Conservation (phyloP, 2,113 vertebrate species). For the Artemisiospiza belli region DNA sequence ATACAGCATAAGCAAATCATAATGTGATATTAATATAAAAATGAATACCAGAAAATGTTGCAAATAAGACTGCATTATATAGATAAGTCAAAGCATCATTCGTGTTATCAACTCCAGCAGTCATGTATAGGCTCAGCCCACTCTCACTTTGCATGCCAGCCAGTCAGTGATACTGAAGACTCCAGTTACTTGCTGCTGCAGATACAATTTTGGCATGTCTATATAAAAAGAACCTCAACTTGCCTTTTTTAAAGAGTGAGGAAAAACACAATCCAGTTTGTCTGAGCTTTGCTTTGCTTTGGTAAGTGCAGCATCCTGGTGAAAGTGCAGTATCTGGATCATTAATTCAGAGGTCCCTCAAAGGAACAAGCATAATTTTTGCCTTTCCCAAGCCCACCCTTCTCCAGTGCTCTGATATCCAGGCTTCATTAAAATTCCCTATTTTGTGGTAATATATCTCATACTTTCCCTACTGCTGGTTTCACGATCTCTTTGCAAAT, state of each 20-base stretch:
- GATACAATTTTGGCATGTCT: background rate
- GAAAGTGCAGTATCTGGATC: background rate
- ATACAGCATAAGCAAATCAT: background rate
- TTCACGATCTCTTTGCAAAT: background rate
- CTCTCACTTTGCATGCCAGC: background rate
- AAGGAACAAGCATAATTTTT: background rate
- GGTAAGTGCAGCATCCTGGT: background rate
- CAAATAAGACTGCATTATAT: background rate
- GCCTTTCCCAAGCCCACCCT: background rate
- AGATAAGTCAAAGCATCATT: background rate
- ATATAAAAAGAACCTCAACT: background rate
- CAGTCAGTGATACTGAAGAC: background rate
- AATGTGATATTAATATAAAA: background rate
- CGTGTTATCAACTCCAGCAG: background rate
- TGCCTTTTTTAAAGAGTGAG: background rate
- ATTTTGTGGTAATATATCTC: background rate
- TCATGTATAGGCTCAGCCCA: background rate
- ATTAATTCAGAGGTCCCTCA: background rate
- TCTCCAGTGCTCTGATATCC: background rate
- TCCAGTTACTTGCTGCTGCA: background rate
- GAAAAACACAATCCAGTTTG: background rate
- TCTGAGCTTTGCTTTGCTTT: background rate
- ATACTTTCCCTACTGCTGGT: background rate
- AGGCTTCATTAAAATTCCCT: constrained; percentile 9
- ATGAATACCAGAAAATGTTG: background rate